Base-by-base conservation (phyloP, 2,888 invertebrate species). In the Sinodicranocentrus sp. region DNA sequence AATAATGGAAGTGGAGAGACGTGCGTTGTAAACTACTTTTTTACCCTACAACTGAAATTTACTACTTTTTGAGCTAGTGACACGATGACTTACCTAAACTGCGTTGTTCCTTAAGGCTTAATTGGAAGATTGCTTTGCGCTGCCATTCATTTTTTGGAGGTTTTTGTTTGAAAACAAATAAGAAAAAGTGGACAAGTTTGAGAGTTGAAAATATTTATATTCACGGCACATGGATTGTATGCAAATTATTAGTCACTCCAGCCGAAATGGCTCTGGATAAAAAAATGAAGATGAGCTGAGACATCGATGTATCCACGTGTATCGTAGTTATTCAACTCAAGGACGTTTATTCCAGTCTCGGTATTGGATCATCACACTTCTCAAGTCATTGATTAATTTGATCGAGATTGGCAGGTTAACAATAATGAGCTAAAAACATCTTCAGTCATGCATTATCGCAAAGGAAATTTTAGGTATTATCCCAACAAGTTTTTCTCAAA, bases 301-400 rank as follows among this genome's bases (percentile, higher is more conserved):
- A 21, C 5, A 21, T 54, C 3, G 23, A 54, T 17, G 54, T 23
- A 13, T 54, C 54, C 3, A 21, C n/a, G n/a, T n/a, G n/a, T n/a
- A n/a, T n/a, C n/a, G n/a, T n/a, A n/a, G n/a, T n/a, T n/a, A n/a
- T n/a, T n/a, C n/a, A 21, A 54, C 21, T 54, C 54, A 54, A 54
- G 54, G 54, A 54, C 54, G 19, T 54, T 54, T 21, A 3, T 19
- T 54, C 54, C 54, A 54, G 54, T 19, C 5, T 5, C 13, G 23
- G 21, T 54, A 54, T 54, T 54, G 54, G 23, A 48, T 48, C 23
- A 54, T 23, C 8, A n/a, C 48, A n/a, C 48, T 2, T 6, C 13
- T 54, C 19, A 54, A 21, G 54, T 21, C 54, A 54, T 13, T 54
- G 54, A 54, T 54, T 54, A 54, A 54, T 54, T n/a, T 54, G 19